phyloP scores from a whole-genome alignment of 2,113 vertebrate genomes.

The Prietella phreatophila region DNA sequence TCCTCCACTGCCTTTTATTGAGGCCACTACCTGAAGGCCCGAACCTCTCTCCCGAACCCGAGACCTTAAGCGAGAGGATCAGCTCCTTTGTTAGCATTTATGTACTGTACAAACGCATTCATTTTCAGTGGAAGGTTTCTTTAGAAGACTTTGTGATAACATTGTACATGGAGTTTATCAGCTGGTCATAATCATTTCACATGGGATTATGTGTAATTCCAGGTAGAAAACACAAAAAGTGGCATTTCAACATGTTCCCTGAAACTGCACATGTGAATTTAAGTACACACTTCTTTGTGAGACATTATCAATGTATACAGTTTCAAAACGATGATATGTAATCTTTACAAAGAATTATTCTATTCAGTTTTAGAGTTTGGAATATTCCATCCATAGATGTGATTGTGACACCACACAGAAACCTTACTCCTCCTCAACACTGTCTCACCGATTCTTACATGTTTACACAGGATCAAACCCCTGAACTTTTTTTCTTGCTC shows the following conservation, averaged over 20 bases:
- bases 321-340: neutral
- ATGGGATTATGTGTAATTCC: neutral
- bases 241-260: neutral
- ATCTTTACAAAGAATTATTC: neutral
- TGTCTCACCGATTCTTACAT: conserved; percentile 6
- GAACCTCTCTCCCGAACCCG: neutral
- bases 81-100: neutral
- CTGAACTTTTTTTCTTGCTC: conserved; percentile 16
- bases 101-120: neutral
- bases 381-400: neutral
- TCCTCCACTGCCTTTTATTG: conserved; percentile 39
- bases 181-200: neutral
- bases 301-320: neutral
- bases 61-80: neutral
- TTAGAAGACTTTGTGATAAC: neutral
- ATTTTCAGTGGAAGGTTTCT: neutral
- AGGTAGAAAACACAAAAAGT: neutral
- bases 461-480: conserved; percentile 37
- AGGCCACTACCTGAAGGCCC: conserved; percentile 9
- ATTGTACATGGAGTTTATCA: neutral
- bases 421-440: neutral
- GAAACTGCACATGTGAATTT: neutral
- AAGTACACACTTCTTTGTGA: neutral
- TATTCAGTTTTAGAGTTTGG: neutral
- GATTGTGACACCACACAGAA: neutral